Evolutionary conservation across 1,140 invertebrate species (phyloP), one percentile per base, ranked within the genome.

Genomic region (Leguminivora glycinivorella): DNA sequence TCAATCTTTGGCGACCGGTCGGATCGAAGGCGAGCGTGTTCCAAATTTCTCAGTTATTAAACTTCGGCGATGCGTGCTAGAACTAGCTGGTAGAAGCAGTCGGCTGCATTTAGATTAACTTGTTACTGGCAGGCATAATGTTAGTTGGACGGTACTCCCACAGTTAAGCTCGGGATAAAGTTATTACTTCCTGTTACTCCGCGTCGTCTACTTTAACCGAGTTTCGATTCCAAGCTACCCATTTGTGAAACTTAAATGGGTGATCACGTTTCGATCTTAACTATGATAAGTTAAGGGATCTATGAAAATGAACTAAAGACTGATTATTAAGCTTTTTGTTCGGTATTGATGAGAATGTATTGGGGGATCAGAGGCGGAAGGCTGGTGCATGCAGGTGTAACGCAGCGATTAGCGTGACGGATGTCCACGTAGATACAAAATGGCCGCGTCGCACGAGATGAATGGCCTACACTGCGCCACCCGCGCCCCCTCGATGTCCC

Each of bases 121-220:
- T 90, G 87, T 89, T 88, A 90, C 85, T 87, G 79, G 84, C 89
- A 90, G 87, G 81, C 89, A 88, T 88, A 89, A 88, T 90, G 89
- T 89, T 88, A 86, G 87, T 87, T 81, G 82, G 86, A 83, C 87
- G 78, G 81, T 88, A 82, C 81, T 88, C 83, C 81, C 73, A 69
- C 75, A 79, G 81, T 83, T 82, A 83, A 88, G 81, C 83, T 82
- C 66, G 78, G 79, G 82, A 89, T 86, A 84, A 91, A 91, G 84
- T 91, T 91, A 91, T 88, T 89, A 89, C 89, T 89, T 89, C 89
- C 84, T 87, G 86, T 83, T 88, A 88, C 80, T 82, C 81, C 56
- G 76, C 81, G 76, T 80, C 86, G 84, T 84, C 82, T 84, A 87
- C 86, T 89, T 85, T 84, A 88, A 79, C 83, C 79, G 81, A 90